These are phyloP conservation scores for Drosophila mimetica DNA, from an alignment of 2,888 invertebrate species.

Conservation along the genomic window DNA sequence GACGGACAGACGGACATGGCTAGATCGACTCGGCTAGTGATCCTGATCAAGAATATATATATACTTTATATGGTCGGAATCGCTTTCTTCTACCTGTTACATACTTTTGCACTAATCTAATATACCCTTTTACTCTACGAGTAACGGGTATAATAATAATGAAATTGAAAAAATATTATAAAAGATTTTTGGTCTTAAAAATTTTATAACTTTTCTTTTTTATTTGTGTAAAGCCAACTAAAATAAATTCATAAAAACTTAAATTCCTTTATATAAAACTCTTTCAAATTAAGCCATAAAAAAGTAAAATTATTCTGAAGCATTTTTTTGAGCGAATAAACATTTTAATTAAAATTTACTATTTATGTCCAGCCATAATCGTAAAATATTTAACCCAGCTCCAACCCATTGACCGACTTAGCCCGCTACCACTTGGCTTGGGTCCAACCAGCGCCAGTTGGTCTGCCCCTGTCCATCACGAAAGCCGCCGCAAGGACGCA, in stretches of 20 bases:
- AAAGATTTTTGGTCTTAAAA: no score
- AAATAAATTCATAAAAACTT: not conserved
- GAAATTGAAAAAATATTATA: no score
- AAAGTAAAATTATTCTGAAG: not conserved
- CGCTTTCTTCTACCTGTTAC: no score
- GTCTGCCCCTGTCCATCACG: slow-evolving; percentile 23
- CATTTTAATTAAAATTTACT: not conserved
- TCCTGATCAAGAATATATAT: no score
- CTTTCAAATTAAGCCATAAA: not conserved
- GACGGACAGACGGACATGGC: no score
- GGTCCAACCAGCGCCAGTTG: slow-evolving; percentile 30
- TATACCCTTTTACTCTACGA: no score
- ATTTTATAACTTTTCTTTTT: no score
- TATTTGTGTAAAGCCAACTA: no score
- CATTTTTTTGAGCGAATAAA: not conserved
- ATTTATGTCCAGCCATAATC: slow-evolving; percentile 4
- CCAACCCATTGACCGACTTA: slow-evolving; percentile 11
- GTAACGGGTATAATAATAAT: no score
- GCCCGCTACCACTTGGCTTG: slow-evolving; percentile 11
- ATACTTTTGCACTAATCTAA: no score
- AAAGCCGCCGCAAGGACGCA: slow-evolving; percentile 6
- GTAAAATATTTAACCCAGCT: not conserved
- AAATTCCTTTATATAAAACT: not conserved
- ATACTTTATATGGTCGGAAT: no score
- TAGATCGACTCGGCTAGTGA: no score